Evolutionary conservation across 2,113 vertebrate genomes (phyloP), one percentile per base, ranked within the genome.

Genomic region (Callipepla californica): DNA sequence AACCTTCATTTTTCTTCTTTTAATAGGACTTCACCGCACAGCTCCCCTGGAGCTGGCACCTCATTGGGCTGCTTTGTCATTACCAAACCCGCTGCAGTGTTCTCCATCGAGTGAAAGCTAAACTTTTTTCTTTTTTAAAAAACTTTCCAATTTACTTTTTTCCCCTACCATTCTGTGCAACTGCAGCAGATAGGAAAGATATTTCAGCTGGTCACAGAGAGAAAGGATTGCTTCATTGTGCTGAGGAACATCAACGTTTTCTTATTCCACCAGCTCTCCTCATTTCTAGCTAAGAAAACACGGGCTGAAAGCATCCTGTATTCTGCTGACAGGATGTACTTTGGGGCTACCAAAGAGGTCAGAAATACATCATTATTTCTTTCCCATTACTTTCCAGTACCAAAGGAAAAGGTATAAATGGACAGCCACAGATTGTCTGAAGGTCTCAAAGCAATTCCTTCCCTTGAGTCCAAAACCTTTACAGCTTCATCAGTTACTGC

Each of bases 1-100:
- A 94, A 51, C 84, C 89, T 34, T 92, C 66, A 72, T 94, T 95
- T 95, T 93, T 95, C 83, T 93, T 83, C 67, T 84, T 84, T 84
- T 91, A 91, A 85, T 44, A 79, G 89, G 80, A 67, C 47, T 77
- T 48, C 17, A 19, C 42, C 7, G 48, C n/a, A 21, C 70, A 81
- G 69, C 83, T 92, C 48, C 70, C 89, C 74, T 20, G 58, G 86
- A 87, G 53, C 78, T 65, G 34, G 78, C 74, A 79, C 62, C 69
- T 94, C 9, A 20, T 26, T 19, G 78, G 67, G 80, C 36, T 89
- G 13, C 28, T 75, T 25, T 92, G 48, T 89, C 81, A 65, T 76
- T 85, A 78, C 44, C 84, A 40, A 25, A 62, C 44, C 73, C 53
- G 53, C 62, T 91, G 77, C 22, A 48, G 58, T 50, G 50, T 13